Evolutionary conservation across 2,888 invertebrate species (phyloP).

Genomic region (Petrophora chlorosata): DNA sequence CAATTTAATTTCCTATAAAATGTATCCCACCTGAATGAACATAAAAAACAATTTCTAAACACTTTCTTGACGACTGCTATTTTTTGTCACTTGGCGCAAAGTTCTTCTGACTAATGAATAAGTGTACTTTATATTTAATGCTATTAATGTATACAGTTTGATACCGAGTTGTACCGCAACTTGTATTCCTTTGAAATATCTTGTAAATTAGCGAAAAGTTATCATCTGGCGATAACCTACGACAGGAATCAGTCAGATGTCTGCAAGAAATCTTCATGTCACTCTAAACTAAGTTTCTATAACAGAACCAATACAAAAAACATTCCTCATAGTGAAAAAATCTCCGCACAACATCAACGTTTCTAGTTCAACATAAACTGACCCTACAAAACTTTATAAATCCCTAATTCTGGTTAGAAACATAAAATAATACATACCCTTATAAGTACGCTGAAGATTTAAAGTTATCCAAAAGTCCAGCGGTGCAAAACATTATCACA

Average conservation of each 20-base stretch:
- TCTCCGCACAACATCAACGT: constrained; percentile 20
- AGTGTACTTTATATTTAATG: background rate
- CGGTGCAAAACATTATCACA: constrained; percentile 77
- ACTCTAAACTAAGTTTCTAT: constrained; percentile 15
- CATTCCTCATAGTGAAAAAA: constrained; percentile 5
- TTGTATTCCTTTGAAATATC: background rate
- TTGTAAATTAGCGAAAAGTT: constrained; percentile 51
- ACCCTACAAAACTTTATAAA: constrained; percentile 42
- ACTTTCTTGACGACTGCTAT: too few relatives aligned
- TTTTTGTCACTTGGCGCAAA: constrained; percentile 2
- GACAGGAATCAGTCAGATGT: constrained; percentile 39
- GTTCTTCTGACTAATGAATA: background rate
- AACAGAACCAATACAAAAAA: constrained; percentile 5
- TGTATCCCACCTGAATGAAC: too few relatives aligned
- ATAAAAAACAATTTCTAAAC: too few relatives aligned
- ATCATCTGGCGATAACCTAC: constrained; percentile 74
- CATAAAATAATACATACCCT: constrained; percentile 77
- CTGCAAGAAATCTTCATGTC: constrained; percentile 12
- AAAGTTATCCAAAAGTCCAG: constrained; percentile 72
- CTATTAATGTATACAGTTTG: constrained; percentile 1
- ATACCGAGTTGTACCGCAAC: background rate
- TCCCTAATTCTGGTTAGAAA: constrained; percentile 60
- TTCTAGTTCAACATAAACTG: constrained; percentile 23
- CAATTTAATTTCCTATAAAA: too few relatives aligned
- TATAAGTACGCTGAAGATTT: constrained; percentile 71